Evolutionary conservation across 2,113 vertebrate species (phyloP).

Genomic region (Dendropsophus ebraccatus): DNA sequence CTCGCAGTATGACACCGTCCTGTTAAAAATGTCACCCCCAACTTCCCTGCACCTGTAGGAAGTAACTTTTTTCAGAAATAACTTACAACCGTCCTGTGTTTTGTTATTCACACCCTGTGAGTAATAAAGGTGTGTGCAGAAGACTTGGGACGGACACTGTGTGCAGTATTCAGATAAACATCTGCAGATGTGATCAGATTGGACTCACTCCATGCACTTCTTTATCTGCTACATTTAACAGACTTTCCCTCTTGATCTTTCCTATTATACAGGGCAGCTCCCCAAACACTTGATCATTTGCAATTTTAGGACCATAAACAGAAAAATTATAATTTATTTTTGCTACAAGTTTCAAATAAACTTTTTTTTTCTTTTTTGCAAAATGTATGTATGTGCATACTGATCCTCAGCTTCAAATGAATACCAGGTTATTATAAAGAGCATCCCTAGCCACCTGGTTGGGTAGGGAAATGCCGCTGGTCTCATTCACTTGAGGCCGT

Average conservation of each 20-base stretch:
- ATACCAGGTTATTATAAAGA: neutral
- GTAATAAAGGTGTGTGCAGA: constrained; percentile 10
- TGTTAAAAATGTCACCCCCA: neutral
- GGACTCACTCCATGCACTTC: neutral
- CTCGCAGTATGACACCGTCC: neutral
- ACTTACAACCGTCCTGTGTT: neutral
- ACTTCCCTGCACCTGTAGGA: neutral
- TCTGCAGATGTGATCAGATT: constrained; percentile 2
- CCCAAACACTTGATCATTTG: neutral
- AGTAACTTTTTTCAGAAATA: neutral
- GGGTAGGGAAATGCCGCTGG: too few species aligned
- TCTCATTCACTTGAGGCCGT: too few species aligned
- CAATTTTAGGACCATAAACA: neutral
- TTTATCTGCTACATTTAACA: neutral
- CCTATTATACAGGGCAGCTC: neutral
- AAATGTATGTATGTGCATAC: neutral
- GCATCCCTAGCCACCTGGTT: too few species aligned
- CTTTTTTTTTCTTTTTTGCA: neutral
- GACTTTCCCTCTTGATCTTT: neutral
- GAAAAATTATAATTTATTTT: neutral
- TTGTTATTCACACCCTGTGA: constrained; percentile 26
- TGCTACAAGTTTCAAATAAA: neutral
- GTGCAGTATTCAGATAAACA: constrained; percentile 10
- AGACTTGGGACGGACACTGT: neutral
- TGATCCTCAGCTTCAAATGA: neutral